These are phyloP conservation scores for Leuciscus idus DNA, from an alignment of 2,113 vertebrate genomes.

Conservation along the genomic window DNA sequence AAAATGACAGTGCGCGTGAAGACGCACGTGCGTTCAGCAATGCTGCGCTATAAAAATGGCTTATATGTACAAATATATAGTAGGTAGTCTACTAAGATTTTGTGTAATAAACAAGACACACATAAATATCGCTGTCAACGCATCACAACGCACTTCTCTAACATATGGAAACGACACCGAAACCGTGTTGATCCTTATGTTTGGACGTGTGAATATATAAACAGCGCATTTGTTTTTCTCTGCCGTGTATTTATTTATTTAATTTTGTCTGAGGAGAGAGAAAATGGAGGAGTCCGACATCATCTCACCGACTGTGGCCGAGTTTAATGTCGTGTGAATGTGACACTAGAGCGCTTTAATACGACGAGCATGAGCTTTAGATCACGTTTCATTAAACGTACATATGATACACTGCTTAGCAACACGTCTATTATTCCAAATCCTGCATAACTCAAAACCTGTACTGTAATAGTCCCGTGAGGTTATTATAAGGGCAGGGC, in stretches of 20 bases:
- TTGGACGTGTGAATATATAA: background rate
- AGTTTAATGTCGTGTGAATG: background rate
- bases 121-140: background rate
- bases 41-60: background rate
- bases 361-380: background rate
- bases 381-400: background rate
- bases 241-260: background rate
- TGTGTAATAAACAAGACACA: background rate
- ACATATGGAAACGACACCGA: background rate
- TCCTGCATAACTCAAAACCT: background rate
- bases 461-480: background rate
- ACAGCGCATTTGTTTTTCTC: background rate
- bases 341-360: background rate
- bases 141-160: background rate
- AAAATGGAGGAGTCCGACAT: slow-evolving; percentile 36
- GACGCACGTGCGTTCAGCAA: background rate
- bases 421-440: slow-evolving; percentile 6
- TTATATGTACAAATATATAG: background rate
- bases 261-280: slow-evolving; percentile 23
- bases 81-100: background rate
- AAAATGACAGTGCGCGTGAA: background rate
- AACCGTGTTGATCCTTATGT: background rate
- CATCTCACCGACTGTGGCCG: slow-evolving; percentile 36
- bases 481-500: background rate
- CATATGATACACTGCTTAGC: background rate